Conservation (phyloP, 2,113 vertebrate genomes). For the Coregonus clupeaformis region DNA sequence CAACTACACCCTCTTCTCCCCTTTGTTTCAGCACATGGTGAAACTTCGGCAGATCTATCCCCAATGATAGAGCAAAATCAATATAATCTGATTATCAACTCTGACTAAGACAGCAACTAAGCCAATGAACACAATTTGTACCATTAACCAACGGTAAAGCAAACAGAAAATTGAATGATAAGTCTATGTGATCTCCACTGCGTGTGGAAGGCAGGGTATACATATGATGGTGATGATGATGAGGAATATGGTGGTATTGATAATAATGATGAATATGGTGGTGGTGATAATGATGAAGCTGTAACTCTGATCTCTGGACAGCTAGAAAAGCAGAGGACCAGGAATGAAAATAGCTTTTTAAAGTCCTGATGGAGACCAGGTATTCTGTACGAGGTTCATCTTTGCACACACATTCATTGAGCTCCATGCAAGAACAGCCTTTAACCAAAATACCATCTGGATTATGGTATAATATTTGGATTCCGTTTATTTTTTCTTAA, state of each 20-base stretch:
- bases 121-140: not conserved
- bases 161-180: not conserved
- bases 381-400: constrained; percentile 14
- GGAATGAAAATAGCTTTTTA: not conserved
- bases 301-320: constrained; percentile 3
- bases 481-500: constrained; percentile 13
- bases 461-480: constrained; percentile 33
- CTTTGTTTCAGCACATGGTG: not conserved
- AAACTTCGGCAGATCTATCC: not conserved
- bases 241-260: no score
- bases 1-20: not conserved
- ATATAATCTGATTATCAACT: not conserved
- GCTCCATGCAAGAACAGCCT: constrained; percentile 33
- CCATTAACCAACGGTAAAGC: not conserved
- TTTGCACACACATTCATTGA: constrained; percentile 36
- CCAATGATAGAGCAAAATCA: not conserved
- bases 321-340: not conserved
- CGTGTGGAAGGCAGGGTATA: not conserved
- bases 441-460: constrained; percentile 15
- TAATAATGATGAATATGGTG: no score
- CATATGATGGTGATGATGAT: not conserved
- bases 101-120: not conserved
- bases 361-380: not conserved
- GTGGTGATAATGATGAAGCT: not conserved
- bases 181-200: not conserved